These are phyloP conservation scores for Hypotaenidia okinawae DNA, from an alignment of 2,797 vertebrate genomes.

Conservation along the genomic window DNA sequence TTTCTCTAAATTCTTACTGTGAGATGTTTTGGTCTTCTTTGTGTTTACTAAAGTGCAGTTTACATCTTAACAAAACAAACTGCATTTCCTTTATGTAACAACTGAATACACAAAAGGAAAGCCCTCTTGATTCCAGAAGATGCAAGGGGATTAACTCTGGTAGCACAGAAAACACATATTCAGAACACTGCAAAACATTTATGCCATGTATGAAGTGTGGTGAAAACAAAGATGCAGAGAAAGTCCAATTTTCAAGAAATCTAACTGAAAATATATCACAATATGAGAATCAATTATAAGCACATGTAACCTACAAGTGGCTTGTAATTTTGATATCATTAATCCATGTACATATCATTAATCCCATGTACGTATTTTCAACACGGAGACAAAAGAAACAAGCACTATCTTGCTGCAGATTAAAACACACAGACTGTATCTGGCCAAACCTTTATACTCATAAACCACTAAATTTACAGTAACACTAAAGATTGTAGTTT, in stretches of 20 bases:
- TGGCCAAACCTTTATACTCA: not conserved
- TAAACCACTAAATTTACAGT: not conserved
- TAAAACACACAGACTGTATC: not conserved
- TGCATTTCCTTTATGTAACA: not conserved
- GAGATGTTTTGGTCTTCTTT: not conserved
- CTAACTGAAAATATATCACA: not conserved
- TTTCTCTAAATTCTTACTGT: not conserved
- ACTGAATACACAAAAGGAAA: not conserved
- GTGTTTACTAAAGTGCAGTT: not conserved
- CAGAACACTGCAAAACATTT: not conserved
- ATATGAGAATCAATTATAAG: not conserved
- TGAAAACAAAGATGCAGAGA: not conserved
- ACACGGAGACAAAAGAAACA: not conserved
- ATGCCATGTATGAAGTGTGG: not conserved
- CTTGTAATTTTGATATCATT: not conserved
- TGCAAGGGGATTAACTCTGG: not conserved
- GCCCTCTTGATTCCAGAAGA: not conserved
- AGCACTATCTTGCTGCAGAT: not conserved
- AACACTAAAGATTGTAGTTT: not conserved
- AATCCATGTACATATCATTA: not conserved
- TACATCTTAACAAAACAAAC: not conserved
- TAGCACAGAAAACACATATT: not conserved
- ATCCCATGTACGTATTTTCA: not conserved
- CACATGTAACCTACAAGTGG: not conserved
- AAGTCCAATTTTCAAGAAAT: not conserved